A percentile compares a stretch with the other conserved stretches of the same genome.
These are phyloP conservation scores for Yponomeuta plumbellus DNA, from an alignment of 2,888 invertebrate genomes.

Conservation along the genomic window DNA sequence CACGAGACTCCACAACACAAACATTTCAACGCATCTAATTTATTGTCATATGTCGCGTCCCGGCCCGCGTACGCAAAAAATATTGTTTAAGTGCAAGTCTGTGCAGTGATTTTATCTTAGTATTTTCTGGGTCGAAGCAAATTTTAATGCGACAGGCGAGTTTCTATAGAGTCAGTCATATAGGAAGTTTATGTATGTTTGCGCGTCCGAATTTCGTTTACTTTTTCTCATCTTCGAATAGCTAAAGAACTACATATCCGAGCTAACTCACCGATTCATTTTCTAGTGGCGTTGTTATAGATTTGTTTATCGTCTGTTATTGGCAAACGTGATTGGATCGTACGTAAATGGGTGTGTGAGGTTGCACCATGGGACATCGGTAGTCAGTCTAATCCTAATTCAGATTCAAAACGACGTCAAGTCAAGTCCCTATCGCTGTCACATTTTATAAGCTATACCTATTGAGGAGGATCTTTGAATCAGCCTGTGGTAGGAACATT, in stretches of 20 bases:
- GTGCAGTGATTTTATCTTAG: background rate
- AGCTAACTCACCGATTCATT: too few relatives aligned
- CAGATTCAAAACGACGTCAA: background rate
- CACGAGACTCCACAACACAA: conserved; percentile 61
- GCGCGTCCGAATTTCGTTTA: too few relatives aligned
- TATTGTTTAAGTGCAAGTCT: conserved; percentile 28
- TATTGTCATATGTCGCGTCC: conserved; percentile 49
- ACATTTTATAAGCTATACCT: background rate
- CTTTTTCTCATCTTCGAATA: background rate
- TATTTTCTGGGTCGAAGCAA: background rate
- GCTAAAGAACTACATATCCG: background rate
- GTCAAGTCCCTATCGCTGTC: background rate
- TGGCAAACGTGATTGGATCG: too few relatives aligned
- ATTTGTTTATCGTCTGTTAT: background rate
- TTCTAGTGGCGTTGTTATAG: background rate
- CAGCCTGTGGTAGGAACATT: background rate
- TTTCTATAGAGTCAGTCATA: background rate
- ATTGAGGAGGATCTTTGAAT: background rate
- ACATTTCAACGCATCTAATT: conserved; percentile 74
- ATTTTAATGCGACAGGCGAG: background rate
- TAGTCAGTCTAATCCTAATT: background rate
- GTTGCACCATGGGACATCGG: background rate
- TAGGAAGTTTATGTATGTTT: background rate
- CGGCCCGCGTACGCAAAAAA: conserved; percentile 62
- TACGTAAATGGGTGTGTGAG: too few relatives aligned